phyloP scores from a whole-genome alignment of 2,888 invertebrate species.

The Chirona hameri region DNA sequence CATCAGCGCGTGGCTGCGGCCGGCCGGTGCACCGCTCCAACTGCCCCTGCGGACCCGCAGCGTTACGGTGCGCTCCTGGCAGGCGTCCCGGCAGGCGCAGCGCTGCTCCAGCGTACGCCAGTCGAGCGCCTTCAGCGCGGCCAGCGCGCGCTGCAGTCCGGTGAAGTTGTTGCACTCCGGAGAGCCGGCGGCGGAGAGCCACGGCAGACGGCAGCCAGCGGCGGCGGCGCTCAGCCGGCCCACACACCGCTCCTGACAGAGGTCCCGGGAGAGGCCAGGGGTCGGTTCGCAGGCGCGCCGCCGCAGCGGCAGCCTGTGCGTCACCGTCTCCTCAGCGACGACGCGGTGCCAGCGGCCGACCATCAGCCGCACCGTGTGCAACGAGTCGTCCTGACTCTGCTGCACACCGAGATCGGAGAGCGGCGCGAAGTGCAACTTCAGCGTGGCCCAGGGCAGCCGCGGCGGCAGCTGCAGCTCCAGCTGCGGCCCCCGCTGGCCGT shows the following conservation, averaged over 20 bases:
- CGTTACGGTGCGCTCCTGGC: neutral
- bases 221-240: slow-evolving; percentile 2
- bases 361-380: neutral
- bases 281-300: neutral
- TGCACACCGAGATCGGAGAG: neutral
- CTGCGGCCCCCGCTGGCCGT: neutral
- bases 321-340: neutral
- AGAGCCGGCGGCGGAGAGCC: neutral
- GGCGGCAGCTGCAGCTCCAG: slow-evolving; percentile 2
- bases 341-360: slow-evolving; percentile 2
- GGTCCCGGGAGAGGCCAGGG: neutral
- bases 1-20: too few species aligned
- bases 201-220: neutral
- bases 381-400: neutral
- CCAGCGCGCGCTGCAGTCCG: slow-evolving; percentile 1
- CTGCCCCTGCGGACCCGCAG: neutral
- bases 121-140: neutral
- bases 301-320: neutral
- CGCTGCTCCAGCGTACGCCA: neutral
- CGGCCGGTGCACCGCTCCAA: neutral
- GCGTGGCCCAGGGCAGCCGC: neutral
- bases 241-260: neutral
- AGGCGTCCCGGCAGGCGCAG: neutral
- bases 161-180: neutral
- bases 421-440: neutral